Conservation (phyloP, 1,140 invertebrate species). For the Lethrus apterus region DNA sequence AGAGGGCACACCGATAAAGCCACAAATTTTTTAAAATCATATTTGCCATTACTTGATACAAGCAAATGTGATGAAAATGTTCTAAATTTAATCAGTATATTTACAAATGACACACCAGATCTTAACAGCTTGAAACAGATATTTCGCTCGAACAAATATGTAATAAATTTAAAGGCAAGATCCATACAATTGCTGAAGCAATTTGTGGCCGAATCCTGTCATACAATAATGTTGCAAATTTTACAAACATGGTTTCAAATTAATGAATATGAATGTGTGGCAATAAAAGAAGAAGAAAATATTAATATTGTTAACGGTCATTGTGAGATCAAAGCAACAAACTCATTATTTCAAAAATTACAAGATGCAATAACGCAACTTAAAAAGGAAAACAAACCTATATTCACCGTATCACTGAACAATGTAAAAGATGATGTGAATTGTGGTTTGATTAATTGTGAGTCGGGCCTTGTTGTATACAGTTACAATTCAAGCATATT, state of each 20-base stretch:
- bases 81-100: slow-evolving; percentile 27
- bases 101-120: slow-evolving; percentile 20
- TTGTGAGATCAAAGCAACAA: slow-evolving; percentile 12
- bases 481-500: slow-evolving; percentile 30
- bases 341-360: slow-evolving; percentile 10
- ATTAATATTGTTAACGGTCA: slow-evolving; percentile 4
- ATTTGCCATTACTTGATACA: slow-evolving; percentile 29
- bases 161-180: slow-evolving; percentile 25
- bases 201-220: slow-evolving; percentile 33
- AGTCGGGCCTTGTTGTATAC: slow-evolving; percentile 27
- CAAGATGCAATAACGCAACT: slow-evolving; percentile 20
- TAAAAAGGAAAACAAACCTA: slow-evolving; percentile 22
- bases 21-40: slow-evolving; percentile 29
- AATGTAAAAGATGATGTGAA: slow-evolving; percentile 29
- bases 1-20: slow-evolving; percentile 29
- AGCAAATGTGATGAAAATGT: slow-evolving; percentile 31
- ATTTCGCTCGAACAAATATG: slow-evolving; percentile 33
- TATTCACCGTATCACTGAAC: slow-evolving; percentile 28
- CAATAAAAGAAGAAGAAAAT: slow-evolving; percentile 15
- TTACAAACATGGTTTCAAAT: slow-evolving; percentile 37
- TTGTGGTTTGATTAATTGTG: slow-evolving; percentile 32
- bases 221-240: slow-evolving; percentile 34
- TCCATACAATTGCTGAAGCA: slow-evolving; percentile 30
- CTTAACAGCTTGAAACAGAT: slow-evolving; percentile 24
- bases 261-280: slow-evolving; percentile 18